Percentiles rank a stretch among this genome's conserved stretches.
Evolutionary conservation across 2,113 vertebrate genomes (phyloP).

Genomic region (Psilopogon haemacephalus): DNA sequence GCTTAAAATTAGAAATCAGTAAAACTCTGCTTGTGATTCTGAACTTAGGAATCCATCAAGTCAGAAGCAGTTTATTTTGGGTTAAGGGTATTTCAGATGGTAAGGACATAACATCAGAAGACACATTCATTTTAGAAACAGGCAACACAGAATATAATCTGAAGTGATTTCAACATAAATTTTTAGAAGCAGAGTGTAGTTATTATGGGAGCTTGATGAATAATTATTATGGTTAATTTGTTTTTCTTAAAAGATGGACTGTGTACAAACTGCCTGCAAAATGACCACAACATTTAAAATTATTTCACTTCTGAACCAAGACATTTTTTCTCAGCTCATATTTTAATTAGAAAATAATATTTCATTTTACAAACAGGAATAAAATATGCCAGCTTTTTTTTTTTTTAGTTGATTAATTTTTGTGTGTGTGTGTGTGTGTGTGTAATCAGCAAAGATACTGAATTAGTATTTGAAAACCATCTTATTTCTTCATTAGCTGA

Average conservation of each 20-base stretch:
- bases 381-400: neutral
- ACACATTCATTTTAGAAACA: neutral
- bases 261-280: neutral
- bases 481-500: neutral
- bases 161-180: neutral
- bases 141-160: neutral
- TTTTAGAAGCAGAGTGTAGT: neutral
- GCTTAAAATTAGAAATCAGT: neutral
- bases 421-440: neutral
- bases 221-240: neutral
- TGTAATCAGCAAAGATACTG: neutral
- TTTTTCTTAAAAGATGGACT: constrained; percentile 8
- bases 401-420: neutral
- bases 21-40: neutral
- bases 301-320: neutral
- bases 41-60: neutral
- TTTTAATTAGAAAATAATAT: constrained; percentile 27
- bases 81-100: neutral
- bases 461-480: constrained; percentile 23
- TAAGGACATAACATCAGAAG: neutral
- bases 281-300: constrained; percentile 3
- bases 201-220: neutral
- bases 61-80: neutral
- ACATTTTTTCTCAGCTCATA: neutral
- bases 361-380: neutral